phyloP scores from a whole-genome alignment of 2,797 vertebrate species.

The Darevskia mixta region DNA sequence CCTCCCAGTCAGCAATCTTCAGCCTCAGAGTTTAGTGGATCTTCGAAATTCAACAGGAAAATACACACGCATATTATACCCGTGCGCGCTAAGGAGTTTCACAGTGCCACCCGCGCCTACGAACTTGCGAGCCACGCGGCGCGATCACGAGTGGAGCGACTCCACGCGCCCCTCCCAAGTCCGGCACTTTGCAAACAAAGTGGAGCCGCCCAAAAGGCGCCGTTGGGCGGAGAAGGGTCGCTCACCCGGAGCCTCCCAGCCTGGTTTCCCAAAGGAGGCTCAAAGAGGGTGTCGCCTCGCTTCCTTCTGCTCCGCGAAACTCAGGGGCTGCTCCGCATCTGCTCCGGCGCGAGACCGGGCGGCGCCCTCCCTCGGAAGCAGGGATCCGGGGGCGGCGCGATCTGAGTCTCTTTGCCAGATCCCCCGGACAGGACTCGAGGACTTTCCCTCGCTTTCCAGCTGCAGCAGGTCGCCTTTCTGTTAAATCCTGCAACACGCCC shows the following conservation, averaged over 20 bases:
- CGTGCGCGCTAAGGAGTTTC: too few species aligned
- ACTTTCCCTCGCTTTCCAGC: too few species aligned
- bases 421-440: conserved; percentile 10
- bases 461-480: neutral
- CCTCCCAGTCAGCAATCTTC: neutral
- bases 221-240: too few species aligned
- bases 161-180: neutral
- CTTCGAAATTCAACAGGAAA: neutral
- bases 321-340: neutral
- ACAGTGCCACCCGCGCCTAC: too few species aligned
- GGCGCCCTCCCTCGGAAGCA: neutral
- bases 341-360: neutral
- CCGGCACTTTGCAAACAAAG: neutral
- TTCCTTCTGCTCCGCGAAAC: too few species aligned
- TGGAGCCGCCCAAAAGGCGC: neutral
- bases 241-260: too few species aligned
- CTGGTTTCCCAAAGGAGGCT: too few species aligned
- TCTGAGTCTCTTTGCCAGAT: neutral
- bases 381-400: neutral
- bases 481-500: neutral
- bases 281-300: too few species aligned
- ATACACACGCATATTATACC: neutral
- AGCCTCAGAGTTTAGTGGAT: neutral
- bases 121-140: too few species aligned
- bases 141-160: neutral